These are phyloP conservation scores for Euura lappo DNA, from an alignment of 1,140 invertebrate genomes.

Conservation along the genomic window DNA sequence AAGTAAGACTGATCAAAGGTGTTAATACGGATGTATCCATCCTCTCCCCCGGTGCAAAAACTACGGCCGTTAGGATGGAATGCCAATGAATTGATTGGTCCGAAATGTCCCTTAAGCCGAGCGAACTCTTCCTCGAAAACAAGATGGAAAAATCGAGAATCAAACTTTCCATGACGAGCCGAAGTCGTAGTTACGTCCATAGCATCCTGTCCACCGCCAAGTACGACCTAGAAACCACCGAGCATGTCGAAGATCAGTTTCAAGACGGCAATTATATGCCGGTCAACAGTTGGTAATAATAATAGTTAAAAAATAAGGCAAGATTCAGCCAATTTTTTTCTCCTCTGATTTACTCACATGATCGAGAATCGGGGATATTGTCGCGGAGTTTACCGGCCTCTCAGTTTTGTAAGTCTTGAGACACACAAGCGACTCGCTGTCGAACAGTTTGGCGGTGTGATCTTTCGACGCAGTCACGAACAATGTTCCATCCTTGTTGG, in stretches of 20 bases:
- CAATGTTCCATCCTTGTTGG: constrained; percentile 92
- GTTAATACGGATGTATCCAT: constrained; percentile 97
- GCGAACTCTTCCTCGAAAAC: constrained; percentile 99
- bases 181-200: constrained; percentile 99
- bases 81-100: constrained; percentile 97
- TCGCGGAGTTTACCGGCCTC: constrained; percentile 94
- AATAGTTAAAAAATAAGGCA: no score
- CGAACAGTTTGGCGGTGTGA: constrained; percentile 92
- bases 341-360: constrained; percentile 69
- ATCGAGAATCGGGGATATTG: constrained; percentile 91
- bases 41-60: constrained; percentile 97
- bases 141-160: constrained; percentile 97
- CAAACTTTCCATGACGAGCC: constrained; percentile 95
- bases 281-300: no score
- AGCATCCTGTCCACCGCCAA: constrained; percentile 98
- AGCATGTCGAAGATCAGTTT: neutral
- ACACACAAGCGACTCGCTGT: constrained; percentile 81
- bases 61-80: constrained; percentile 98
- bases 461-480: constrained; percentile 97
- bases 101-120: constrained; percentile 98
- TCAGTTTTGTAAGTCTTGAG: constrained; percentile 97
- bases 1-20: constrained; percentile 96
- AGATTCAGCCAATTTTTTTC: neutral
- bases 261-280: no score
- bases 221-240: constrained; percentile 69